Evolutionary conservation across 1,140 invertebrate genomes (phyloP), one percentile per base, ranked within the genome.

Genomic region (Littorina saxatilis): DNA sequence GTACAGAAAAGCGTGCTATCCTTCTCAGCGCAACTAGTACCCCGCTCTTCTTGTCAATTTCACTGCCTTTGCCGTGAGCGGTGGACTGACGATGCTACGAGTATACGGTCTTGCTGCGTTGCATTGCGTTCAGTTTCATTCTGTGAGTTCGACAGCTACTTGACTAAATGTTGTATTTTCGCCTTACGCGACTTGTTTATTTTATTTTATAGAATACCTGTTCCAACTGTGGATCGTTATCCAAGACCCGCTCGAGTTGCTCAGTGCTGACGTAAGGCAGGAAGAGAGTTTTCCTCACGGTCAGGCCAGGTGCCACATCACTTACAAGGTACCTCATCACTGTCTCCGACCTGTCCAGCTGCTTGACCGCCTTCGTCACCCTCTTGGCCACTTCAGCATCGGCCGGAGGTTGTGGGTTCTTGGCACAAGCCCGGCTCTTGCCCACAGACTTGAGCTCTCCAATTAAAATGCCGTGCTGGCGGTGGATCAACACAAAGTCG

Each of bases 341-440:
- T 7, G 70, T 43, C 70, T 73, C 70, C 40, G 70, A 73, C 40
- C 43, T 73, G 40, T 73, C 37, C 70, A 73, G 40, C 39, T 73
- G 70, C 2, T 73, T 73, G 37, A 73, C 23, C 3, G 70, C 70
- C 70, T 39, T 73, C 37, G 20, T 20, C 7, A 73, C 70, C 70
- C 70, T 73, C 70, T 43, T 40, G 39, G 70, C 70, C 23, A 73
- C 40, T 23, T 73, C 70, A 13, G 13, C 0, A 43, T 73, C 70
- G 15, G 70, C 40, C 40, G 39, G 29, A n/a, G 37, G 17, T 27
- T 4, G 23, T n/a, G 11, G 17, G 2, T 43, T 73, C 0, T 29
- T 40, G 1, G 43, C 29, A 39, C 40, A 20, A n/a, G 4, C 13
- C 13, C 13, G 23, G 0, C 43, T 73, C 70, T 23, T n/a, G 4